Evolutionary conservation across 1,140 invertebrate species (phyloP).

Genomic region (Aphidius gifuensis): DNA sequence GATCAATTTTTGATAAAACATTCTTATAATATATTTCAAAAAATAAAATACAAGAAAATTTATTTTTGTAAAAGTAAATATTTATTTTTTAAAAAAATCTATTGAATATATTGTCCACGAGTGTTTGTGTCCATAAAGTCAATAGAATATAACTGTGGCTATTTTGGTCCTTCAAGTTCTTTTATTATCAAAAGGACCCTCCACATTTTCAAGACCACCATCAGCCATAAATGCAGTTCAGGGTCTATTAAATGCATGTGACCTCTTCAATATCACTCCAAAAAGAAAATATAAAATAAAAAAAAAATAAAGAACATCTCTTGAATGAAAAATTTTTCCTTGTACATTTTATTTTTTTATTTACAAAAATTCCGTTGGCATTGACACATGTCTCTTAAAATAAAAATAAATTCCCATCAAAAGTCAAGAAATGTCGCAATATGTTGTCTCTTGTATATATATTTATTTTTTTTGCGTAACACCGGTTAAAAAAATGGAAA

Average conservation of each 20-base stretch:
- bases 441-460: neutral
- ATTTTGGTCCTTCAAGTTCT: constrained; percentile 5
- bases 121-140: too few relatives aligned
- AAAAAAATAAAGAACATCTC: neutral
- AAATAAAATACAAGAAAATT: too few relatives aligned
- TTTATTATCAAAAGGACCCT: constrained; percentile 6
- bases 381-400: constrained; percentile 7
- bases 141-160: neutral
- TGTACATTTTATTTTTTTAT: neutral
- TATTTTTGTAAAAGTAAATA: too few relatives aligned
- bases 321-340: too few relatives aligned
- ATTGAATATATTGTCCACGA: too few relatives aligned
- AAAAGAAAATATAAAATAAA: constrained; percentile 1
- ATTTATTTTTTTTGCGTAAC: neutral
- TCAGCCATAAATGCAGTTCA: neutral
- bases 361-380: neutral
- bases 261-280: constrained; percentile 14
- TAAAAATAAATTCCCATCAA: neutral
- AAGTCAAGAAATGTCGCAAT: neutral
- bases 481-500: neutral
- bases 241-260: constrained; percentile 1
- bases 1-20: too few relatives aligned
- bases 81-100: too few relatives aligned
- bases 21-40: too few relatives aligned
- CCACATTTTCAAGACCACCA: constrained; percentile 2